Base-by-base conservation (phyloP, 2,888 invertebrate genomes). In the Andrena trimmerana region DNA sequence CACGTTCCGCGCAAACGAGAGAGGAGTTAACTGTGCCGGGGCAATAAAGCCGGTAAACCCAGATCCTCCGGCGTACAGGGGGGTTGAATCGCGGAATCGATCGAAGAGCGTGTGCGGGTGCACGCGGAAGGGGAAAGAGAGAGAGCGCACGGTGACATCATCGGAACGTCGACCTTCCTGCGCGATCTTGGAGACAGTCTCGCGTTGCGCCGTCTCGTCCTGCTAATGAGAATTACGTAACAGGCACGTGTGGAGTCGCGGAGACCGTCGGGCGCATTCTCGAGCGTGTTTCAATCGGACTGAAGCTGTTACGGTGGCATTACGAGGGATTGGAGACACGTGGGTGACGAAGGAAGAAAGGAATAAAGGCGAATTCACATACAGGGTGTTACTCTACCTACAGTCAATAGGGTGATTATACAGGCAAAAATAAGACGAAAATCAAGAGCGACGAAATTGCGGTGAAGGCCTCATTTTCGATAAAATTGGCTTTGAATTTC, bases 121-220 rank as follows among this genome's bases (percentile, higher is more conserved):
- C n/a, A 50, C 36, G 29, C 36, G 10, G 57, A 10, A 10, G 20
- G 29, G 31, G 50, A 20, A 10, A 36, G 24, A 10, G 72, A 10
- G 72, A 27, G 59, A 70, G 52, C 13, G 52, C 76, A 42, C 63
- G 69, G 54, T 80, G 83, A 76, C 76, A 83, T 80, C 79, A 71
- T 85, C 75, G 78, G 85, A 79, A 83, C 85, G 80, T 85, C 80
- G 85, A 86, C 83, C 83, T 86, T 83, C 78, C 73, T 50, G 24
- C 57, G 50, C 31, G 72, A 75, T 83, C 70, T 24, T 63, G 20
- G 71, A 74, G 62, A 76, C 75, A 63, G 20, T 80, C 67, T 79
- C 73, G 77, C 66, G 67, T 78, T 78, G 60, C 82, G 59, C 69
- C 59, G 66, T 42, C 72, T 59, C 71, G 52, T 80, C 72, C 83